Evolutionary conservation across 2,113 vertebrate species (phyloP).

Genomic region (Apteryx owenii): DNA sequence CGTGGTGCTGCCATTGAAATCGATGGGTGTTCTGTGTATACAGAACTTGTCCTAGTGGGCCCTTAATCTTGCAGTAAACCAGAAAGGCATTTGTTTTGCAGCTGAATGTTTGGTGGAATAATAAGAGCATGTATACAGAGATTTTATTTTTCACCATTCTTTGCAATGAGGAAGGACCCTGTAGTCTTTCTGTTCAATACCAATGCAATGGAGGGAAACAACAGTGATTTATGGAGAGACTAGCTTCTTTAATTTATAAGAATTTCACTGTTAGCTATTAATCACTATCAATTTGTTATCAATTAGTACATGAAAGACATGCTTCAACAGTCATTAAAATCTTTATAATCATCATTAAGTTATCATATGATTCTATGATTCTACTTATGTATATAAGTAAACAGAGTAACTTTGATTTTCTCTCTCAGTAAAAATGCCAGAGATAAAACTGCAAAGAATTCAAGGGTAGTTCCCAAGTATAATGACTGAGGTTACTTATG

Average conservation of each 20-base stretch:
- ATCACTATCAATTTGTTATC: not conserved
- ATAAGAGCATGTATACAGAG: not conserved
- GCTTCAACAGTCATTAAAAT: not conserved
- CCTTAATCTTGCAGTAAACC: conserved; percentile 42
- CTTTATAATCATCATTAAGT: not conserved
- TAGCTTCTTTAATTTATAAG: not conserved
- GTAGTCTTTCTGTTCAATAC: not conserved
- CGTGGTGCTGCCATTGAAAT: conserved; percentile 25
- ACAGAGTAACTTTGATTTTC: not conserved
- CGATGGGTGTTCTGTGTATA: not conserved
- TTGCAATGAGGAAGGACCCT: not conserved
- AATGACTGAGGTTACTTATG: conserved; percentile 3
- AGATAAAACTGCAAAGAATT: not conserved
- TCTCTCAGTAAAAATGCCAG: not conserved
- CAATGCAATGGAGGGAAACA: not conserved
- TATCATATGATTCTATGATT: not conserved
- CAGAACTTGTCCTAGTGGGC: not conserved
- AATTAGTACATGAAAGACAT: not conserved
- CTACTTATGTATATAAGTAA: not conserved
- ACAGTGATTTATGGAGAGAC: not conserved
- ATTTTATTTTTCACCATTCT: conserved; percentile 43
- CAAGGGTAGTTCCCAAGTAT: not conserved
- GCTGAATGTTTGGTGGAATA: not conserved
- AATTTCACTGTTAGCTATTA: not conserved
- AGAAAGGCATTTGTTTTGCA: conserved; percentile 35